Conservation (phyloP, 2,888 invertebrate species). For the Gymnoscelis rufifasciata region DNA sequence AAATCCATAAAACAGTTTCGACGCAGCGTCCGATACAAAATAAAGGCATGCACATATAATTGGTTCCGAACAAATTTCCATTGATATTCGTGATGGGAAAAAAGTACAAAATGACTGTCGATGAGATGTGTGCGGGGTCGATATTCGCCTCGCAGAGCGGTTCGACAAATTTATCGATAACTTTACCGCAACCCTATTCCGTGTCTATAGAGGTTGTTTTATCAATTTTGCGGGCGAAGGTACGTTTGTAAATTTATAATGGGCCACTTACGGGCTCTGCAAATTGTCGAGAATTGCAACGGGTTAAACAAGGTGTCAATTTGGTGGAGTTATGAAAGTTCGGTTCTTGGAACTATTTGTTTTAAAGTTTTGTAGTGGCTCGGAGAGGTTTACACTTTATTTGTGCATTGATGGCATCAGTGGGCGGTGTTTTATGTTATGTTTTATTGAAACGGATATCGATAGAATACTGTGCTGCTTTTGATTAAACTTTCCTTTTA, state of each 20-base stretch:
- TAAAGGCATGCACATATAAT: conserved; percentile 70
- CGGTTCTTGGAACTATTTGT: conserved; percentile 75
- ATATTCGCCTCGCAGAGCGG: conserved; percentile 58
- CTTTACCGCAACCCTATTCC: conserved; percentile 18
- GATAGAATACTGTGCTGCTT: conserved; percentile 22
- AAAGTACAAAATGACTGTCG: conserved; percentile 70
- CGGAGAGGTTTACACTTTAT: conserved; percentile 54
- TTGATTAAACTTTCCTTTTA: conserved; percentile 23
- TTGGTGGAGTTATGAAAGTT: conserved; percentile 76
- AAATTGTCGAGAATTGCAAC: conserved; percentile 74
- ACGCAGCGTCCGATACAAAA: conserved; percentile 54
- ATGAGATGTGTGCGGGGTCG: conserved; percentile 66
- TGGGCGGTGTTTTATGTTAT: conserved; percentile 57
- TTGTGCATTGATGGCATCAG: conserved; percentile 55
- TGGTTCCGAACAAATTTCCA: conserved; percentile 74
- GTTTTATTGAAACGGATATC: conserved; percentile 53
- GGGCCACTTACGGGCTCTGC: conserved; percentile 73
- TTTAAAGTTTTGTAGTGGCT: conserved; percentile 59
- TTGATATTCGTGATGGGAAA: conserved; percentile 78
- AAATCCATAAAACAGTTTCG: conserved; percentile 41
- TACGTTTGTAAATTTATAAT: conserved; percentile 61
- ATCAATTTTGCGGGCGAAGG: neutral
- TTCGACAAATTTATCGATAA: conserved; percentile 37
- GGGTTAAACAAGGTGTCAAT: conserved; percentile 76
- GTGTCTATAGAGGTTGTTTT: conserved; percentile 29